phyloP scores from a whole-genome alignment of 2,113 vertebrate species.

The Piaya cayana region DNA sequence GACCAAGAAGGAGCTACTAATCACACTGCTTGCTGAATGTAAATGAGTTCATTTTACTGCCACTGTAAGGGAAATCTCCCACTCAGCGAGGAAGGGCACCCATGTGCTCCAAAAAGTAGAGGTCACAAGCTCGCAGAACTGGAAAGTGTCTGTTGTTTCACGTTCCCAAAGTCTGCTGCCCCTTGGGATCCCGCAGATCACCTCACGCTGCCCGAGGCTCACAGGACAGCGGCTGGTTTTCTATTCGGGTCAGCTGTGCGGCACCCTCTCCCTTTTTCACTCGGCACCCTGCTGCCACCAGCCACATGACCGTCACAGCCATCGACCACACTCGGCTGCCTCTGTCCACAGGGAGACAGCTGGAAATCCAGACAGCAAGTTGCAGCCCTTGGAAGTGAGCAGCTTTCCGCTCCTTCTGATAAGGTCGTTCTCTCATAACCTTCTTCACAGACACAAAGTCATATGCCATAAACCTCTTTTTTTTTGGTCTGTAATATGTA shows the following conservation, averaged over 20 bases:
- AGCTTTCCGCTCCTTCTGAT: not conserved
- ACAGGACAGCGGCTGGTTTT: not conserved
- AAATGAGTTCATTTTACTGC: not conserved
- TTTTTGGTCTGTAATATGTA: not conserved
- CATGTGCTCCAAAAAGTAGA: fast-evolving
- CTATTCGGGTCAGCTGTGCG: not conserved
- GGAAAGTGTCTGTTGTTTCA: fast-evolving
- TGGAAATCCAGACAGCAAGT: not conserved
- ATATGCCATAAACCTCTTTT: not conserved
- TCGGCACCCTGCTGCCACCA: not conserved
- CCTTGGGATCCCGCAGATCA: not conserved
- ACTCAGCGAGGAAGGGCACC: not conserved
- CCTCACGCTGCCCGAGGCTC: not conserved
- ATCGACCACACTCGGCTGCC: fast-evolving
- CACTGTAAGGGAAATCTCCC: not conserved
- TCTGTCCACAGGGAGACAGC: not conserved
- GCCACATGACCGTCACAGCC: not conserved
- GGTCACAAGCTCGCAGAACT: not conserved
- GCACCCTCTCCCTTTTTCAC: not conserved
- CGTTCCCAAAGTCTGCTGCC: not conserved
- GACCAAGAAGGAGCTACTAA: not conserved
- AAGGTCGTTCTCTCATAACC: not conserved
- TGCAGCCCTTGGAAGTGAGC: not conserved
- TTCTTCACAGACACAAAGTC: not conserved
- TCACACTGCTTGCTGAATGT: not conserved